Conservation (phyloP, 2,888 invertebrate species). For the Andricus curvator region DNA sequence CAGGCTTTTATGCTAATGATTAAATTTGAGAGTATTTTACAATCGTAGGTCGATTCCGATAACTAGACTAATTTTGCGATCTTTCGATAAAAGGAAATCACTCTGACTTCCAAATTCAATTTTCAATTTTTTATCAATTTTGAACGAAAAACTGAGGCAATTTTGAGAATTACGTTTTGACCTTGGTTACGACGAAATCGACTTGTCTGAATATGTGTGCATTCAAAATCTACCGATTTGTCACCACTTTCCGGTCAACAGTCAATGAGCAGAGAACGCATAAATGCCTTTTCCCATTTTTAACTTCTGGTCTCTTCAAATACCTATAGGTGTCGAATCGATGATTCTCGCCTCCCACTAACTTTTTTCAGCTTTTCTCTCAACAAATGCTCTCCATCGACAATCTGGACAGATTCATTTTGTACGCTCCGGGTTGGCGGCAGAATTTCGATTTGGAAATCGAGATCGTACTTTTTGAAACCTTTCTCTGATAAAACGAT, state of each 20-base stretch:
- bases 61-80: conserved; percentile 9
- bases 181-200: not conserved
- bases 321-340: conserved; percentile 10
- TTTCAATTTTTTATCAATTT: not conserved
- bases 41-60: not conserved
- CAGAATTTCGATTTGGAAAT: not conserved
- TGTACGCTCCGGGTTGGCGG: not conserved
- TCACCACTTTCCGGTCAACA: conserved; percentile 39
- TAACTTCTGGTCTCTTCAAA: conserved; percentile 23
- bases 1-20: conserved; percentile 5
- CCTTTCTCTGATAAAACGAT: not conserved
- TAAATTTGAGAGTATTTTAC: not conserved
- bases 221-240: conserved; percentile 27
- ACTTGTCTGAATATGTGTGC: not conserved
- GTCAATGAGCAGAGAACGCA: conserved; percentile 17
- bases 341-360: conserved; percentile 15
- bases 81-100: not conserved
- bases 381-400: conserved; percentile 12
- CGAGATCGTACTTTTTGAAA: not conserved
- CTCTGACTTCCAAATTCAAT: not conserved
- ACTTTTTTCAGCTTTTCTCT: conserved; percentile 23
- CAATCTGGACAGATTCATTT: not conserved
- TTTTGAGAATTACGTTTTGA: not conserved
- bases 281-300: conserved; percentile 35
- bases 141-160: not conserved